phyloP scores from a whole-genome alignment of 1,140 invertebrate genomes.

The Brachionus sp. region DNA sequence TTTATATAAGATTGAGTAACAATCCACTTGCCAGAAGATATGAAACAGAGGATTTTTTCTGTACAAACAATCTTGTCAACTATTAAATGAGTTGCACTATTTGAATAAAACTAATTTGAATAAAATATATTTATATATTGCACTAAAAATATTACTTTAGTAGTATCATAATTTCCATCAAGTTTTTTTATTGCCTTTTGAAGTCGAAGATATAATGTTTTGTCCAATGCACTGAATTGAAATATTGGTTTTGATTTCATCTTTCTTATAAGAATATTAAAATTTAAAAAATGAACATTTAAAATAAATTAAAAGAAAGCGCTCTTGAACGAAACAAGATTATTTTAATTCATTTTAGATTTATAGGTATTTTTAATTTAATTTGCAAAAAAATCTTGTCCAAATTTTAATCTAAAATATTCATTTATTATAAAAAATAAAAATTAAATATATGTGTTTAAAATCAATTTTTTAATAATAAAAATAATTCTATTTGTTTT shows the following conservation, averaged over 20 bases:
- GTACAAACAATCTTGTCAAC: conserved; percentile 17
- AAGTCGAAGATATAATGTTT: neutral
- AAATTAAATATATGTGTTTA: too few species aligned
- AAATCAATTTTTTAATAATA: too few species aligned
- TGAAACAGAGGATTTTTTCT: conserved; percentile 18
- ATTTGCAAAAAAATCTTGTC: too few species aligned
- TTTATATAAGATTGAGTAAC: conserved; percentile 15
- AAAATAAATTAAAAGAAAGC: too few species aligned
- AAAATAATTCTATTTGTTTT: too few species aligned
- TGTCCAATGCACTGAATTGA: conserved; percentile 27
- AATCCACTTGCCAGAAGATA: conserved; percentile 1
- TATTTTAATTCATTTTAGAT: too few species aligned
- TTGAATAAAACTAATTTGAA: neutral
- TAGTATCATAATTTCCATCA: conserved; percentile 12
- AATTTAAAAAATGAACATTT: too few species aligned
- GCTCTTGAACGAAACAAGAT: too few species aligned
- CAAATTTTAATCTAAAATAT: too few species aligned
- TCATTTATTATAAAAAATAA: too few species aligned
- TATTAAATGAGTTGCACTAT: neutral
- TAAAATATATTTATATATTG: neutral
- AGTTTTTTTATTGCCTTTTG: neutral
- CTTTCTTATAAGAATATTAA: neutral
- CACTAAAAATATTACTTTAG: neutral
- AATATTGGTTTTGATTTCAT: conserved; percentile 17
- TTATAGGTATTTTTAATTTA: too few species aligned